phyloP scores from a whole-genome alignment of 2,888 invertebrate genomes.

The Heliconius ethilla region DNA sequence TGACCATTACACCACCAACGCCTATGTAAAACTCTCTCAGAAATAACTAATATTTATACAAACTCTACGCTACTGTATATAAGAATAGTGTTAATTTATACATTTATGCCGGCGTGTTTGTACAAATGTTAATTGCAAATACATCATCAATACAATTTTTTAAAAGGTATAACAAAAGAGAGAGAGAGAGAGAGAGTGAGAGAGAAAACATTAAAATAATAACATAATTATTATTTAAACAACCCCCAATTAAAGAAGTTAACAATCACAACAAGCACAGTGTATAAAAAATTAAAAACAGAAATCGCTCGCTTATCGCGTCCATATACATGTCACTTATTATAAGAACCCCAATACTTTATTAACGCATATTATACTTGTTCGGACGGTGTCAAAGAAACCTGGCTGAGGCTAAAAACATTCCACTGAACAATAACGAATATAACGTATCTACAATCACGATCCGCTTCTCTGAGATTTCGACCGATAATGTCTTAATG shows the following conservation, averaged over 20 bases:
- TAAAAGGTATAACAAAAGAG: too few species aligned
- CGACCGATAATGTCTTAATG: slow-evolving; percentile 61
- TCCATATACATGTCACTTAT: not conserved
- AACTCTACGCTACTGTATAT: not conserved
- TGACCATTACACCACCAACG: slow-evolving; percentile 83
- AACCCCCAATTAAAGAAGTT: not conserved
- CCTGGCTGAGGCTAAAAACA: slow-evolving; percentile 21
- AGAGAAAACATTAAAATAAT: not conserved
- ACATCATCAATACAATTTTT: not conserved
- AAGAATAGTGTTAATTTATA: not conserved
- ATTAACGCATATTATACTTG: slow-evolving; percentile 15
- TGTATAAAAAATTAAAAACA: slow-evolving; percentile 1
- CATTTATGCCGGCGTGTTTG: not conserved
- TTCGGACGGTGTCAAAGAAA: slow-evolving; percentile 25
- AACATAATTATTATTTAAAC: not conserved
- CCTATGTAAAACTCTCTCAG: slow-evolving; percentile 39
- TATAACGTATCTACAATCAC: slow-evolving; percentile 51
- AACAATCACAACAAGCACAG: not conserved
- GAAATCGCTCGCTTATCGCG: slow-evolving; percentile 2
- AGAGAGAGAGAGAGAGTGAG: too few species aligned
- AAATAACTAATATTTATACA: not conserved
- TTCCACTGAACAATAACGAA: slow-evolving; percentile 30
- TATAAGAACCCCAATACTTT: slow-evolving; percentile 10
- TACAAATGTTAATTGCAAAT: not conserved
- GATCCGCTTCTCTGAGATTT: slow-evolving; percentile 52